These are phyloP conservation scores for Apocheima hispidaria DNA, from an alignment of 2,888 invertebrate species.

Conservation along the genomic window DNA sequence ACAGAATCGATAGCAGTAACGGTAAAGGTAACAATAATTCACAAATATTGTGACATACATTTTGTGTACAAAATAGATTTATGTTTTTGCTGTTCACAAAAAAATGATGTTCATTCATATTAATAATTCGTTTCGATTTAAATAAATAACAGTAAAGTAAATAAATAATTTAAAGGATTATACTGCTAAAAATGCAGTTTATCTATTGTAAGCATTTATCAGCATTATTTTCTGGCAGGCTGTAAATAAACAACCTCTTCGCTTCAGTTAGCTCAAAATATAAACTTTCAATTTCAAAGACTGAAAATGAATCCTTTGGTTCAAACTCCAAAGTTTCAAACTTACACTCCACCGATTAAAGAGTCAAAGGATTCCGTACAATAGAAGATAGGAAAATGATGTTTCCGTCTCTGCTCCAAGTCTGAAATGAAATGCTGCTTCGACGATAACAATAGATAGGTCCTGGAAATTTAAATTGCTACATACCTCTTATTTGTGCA, in stretches of 20 bases:
- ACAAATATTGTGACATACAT: too few relatives aligned
- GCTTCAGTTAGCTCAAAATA: conserved; percentile 26
- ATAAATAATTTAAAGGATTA: too few relatives aligned
- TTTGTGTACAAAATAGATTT: too few relatives aligned
- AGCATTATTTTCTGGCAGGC: not conserved
- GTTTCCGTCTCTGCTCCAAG: conserved; percentile 24
- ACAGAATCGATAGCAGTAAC: too few relatives aligned
- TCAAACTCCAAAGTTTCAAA: conserved; percentile 37
- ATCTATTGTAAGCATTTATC: not conserved
- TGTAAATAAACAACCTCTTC: conserved; percentile 23
- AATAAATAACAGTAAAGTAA: too few relatives aligned
- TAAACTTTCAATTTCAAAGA: conserved; percentile 28
- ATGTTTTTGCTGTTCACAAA: too few relatives aligned
- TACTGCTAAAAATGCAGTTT: too few relatives aligned
- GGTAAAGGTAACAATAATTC: too few relatives aligned
- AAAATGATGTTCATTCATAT: too few relatives aligned
- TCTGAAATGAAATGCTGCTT: conserved; percentile 36
- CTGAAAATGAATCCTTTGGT: conserved; percentile 29
- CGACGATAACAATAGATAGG: conserved; percentile 36
- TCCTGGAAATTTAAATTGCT: conserved; percentile 19
- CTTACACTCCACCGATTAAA: conserved; percentile 44
- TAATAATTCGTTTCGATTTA: too few relatives aligned
- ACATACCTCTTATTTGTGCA: not conserved
- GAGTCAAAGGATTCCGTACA: conserved; percentile 42
- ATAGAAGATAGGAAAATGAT: conserved; percentile 37